Evolutionary conservation across 2,797 vertebrate species (phyloP).

Genomic region (Arremon aurantiirostris): DNA sequence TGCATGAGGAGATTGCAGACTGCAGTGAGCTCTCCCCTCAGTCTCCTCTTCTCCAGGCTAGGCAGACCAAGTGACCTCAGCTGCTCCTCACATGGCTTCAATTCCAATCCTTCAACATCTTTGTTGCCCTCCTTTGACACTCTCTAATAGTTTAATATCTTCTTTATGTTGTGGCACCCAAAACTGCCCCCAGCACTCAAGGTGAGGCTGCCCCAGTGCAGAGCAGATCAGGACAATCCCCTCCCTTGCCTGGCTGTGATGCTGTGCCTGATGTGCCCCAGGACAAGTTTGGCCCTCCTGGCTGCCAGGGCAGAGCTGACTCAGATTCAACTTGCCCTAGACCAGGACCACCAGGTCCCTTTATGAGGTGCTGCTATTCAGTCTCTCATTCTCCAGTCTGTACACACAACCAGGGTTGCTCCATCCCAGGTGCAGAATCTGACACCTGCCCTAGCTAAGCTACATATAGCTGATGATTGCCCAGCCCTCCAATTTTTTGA

Average conservation of each 20-base stretch:
- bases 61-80: background rate
- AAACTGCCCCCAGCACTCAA: rapidly evolving
- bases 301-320: background rate
- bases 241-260: rapidly evolving
- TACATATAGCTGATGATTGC: background rate
- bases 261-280: rapidly evolving
- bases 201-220: rapidly evolving
- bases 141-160: rapidly evolving
- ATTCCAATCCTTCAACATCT: background rate
- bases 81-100: rapidly evolving
- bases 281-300: rapidly evolving
- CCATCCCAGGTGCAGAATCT: background rate
- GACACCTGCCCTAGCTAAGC: background rate
- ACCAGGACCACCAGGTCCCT: rapidly evolving
- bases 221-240: background rate
- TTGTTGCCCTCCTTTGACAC: rapidly evolving
- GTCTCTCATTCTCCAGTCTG: background rate
- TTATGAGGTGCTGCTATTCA: rapidly evolving
- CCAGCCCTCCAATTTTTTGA: background rate
- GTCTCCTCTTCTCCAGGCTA: background rate
- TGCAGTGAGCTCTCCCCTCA: background rate
- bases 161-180: background rate
- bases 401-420: background rate
- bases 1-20: rapidly evolving
- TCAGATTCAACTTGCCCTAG: rapidly evolving